phyloP scores from a whole-genome alignment of 2,113 vertebrate species.

The Gasterosteus nipponicus region DNA sequence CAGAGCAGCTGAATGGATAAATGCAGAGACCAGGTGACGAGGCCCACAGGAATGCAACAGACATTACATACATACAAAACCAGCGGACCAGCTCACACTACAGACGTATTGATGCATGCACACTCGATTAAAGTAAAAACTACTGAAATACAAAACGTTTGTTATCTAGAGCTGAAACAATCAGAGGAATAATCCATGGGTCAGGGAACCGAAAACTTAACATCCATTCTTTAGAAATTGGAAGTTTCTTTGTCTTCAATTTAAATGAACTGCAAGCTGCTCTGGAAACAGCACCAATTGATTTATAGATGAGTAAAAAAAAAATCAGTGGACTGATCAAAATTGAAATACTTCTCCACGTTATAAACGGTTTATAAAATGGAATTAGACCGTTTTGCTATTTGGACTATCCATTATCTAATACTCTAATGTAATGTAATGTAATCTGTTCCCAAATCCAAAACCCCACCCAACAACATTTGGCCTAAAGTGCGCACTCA shows the following conservation, averaged over 20 bases:
- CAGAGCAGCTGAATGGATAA: constrained; percentile 33
- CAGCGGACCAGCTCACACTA: background rate
- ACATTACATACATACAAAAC: background rate
- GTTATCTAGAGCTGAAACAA: background rate
- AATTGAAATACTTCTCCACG: background rate
- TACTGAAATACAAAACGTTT: background rate
- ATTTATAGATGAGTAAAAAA: background rate
- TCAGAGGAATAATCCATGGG: background rate
- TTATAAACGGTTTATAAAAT: background rate
- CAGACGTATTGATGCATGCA: background rate
- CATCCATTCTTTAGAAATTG: background rate
- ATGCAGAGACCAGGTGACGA: background rate
- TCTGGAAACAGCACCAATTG: background rate
- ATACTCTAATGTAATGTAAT: background rate
- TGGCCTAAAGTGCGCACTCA: background rate
- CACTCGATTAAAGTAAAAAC: constrained; percentile 11
- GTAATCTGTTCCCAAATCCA: too few species aligned
- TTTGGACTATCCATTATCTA: background rate
- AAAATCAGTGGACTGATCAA: background rate
- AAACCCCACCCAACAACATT: too few species aligned
- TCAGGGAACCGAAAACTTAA: background rate
- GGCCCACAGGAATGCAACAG: constrained; percentile 1
- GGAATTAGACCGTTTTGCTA: background rate
- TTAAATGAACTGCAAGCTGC: background rate
- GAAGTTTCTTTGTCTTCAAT: background rate